A percentile compares a stretch with the other conserved stretches of the same genome.
Conservation (phyloP, 2,113 vertebrate genomes). For the Ramphastos sulfuratus region DNA sequence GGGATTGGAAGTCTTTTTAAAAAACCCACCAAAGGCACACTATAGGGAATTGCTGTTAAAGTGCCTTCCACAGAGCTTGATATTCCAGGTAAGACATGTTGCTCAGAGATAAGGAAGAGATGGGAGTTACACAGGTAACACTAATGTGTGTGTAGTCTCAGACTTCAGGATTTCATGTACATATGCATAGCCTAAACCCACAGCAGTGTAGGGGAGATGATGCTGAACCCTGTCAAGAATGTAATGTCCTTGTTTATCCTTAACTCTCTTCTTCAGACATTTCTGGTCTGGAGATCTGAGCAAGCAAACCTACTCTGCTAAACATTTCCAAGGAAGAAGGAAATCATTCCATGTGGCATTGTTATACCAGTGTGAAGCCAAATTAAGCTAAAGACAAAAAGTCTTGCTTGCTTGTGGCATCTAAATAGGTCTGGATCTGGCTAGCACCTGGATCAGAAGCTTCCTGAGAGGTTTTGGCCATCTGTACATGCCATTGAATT, state of each 20-base stretch:
- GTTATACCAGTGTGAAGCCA: neutral
- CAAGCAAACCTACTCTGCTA: neutral
- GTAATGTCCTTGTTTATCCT: neutral
- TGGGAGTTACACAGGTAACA: neutral
- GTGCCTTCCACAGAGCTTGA: neutral
- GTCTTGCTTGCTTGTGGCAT: neutral
- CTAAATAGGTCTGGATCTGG: neutral
- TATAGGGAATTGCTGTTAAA: neutral
- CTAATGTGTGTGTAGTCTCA: fast-evolving
- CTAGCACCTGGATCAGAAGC: neutral
- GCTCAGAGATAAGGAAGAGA: neutral
- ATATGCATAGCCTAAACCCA: fast-evolving
- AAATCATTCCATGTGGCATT: neutral
- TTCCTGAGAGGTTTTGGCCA: neutral
- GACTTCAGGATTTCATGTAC: neutral
- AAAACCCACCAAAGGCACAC: neutral
- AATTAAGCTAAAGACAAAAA: neutral
- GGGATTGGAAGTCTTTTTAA: neutral
- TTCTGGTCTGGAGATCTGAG: neutral
- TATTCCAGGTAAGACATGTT: neutral
- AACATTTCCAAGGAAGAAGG: neutral
- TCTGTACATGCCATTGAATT: neutral
- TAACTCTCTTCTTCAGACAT: neutral
- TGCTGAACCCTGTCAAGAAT: neutral
- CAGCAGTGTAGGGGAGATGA: neutral